Evolutionary conservation across 1,140 invertebrate species (phyloP).

Genomic region (Apocrypta bakeri): DNA sequence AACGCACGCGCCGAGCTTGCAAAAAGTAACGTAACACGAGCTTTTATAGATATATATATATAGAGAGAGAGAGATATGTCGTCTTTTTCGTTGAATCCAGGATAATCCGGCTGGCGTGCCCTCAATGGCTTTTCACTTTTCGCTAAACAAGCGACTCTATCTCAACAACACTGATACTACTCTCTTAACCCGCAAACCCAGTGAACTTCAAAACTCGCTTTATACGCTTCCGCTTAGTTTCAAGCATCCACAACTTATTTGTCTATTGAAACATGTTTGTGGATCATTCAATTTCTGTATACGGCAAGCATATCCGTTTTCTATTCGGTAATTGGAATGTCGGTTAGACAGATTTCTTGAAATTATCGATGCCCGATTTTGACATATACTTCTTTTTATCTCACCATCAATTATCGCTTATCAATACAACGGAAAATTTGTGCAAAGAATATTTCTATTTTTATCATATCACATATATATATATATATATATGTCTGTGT

Average conservation of each 20-base stretch:
- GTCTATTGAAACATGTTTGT: too few species aligned
- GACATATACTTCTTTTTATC: too few species aligned
- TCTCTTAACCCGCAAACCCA: constrained; percentile 45
- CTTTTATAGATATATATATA: background rate
- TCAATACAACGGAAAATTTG: too few species aligned
- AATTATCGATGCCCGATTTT: too few species aligned
- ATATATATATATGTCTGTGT: too few species aligned
- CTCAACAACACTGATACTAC: background rate
- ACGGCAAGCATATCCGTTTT: too few species aligned
- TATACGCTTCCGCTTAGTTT: background rate
- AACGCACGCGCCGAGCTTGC: background rate
- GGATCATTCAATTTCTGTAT: too few species aligned
- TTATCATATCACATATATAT: too few species aligned
- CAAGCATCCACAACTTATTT: background rate
- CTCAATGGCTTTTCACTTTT: constrained; percentile 44
- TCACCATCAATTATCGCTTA: too few species aligned
- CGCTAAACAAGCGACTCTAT: constrained; percentile 29
- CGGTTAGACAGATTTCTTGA: too few species aligned
- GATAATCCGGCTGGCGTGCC: constrained; percentile 27
- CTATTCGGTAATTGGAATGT: too few species aligned
- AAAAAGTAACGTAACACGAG: constrained; percentile 26
- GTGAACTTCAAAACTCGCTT: constrained; percentile 32
- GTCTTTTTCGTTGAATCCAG: constrained; percentile 32
- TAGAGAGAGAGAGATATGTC: background rate
- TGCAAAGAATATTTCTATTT: too few species aligned